Evolutionary conservation across 2,888 invertebrate species (phyloP).

Genomic region (Torymus texanus): DNA sequence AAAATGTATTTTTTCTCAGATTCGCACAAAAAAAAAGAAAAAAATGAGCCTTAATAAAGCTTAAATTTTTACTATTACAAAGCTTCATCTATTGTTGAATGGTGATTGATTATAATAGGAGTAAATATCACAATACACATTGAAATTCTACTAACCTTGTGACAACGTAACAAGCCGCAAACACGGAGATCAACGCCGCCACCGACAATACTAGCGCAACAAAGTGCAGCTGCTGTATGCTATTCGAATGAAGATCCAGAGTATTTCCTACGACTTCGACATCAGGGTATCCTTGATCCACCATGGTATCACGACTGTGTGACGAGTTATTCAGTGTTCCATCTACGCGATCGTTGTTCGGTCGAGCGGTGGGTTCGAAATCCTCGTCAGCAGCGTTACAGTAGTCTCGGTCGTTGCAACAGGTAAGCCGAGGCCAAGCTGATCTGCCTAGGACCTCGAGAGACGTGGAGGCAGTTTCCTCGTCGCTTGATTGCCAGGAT

Average conservation of each 20-base stretch:
- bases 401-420: slow-evolving; percentile 67
- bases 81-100: too few species aligned
- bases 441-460: slow-evolving; percentile 57
- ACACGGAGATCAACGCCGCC: slow-evolving; percentile 66
- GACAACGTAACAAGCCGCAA: slow-evolving; percentile 69
- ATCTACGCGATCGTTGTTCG: not conserved
- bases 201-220: slow-evolving; percentile 65
- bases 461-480: slow-evolving; percentile 49
- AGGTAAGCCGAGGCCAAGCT: slow-evolving; percentile 65
- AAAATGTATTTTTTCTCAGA: too few species aligned
- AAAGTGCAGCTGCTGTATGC: slow-evolving; percentile 62
- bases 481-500: slow-evolving; percentile 63
- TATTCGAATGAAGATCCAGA: not conserved
- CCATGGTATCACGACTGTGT: not conserved
- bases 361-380: slow-evolving; percentile 48
- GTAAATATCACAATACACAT: too few species aligned
- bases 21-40: too few species aligned
- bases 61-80: too few species aligned
- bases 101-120: too few species aligned
- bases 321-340: not conserved
- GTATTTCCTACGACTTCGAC: too few species aligned
- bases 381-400: slow-evolving; percentile 61
- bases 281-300: too few species aligned
- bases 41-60: too few species aligned
- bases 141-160: slow-evolving; percentile 61